These are phyloP conservation scores for Punctoribates punctum DNA, from an alignment of 2,888 invertebrate species.

Conservation along the genomic window DNA sequence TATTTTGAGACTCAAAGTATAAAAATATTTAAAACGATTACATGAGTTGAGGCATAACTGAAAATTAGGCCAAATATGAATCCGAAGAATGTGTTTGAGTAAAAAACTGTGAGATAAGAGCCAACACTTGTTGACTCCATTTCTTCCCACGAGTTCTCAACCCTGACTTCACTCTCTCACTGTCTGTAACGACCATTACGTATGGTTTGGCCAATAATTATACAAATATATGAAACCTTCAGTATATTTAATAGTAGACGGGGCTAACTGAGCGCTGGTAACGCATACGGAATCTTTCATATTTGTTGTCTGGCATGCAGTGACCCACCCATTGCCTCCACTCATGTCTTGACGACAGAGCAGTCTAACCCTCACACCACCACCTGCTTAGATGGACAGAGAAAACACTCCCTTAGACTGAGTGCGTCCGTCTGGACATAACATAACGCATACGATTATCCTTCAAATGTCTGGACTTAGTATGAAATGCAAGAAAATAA, in stretches of 20 bases:
- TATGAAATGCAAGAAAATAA: background rate
- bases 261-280: background rate
- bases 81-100: background rate
- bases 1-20: background rate
- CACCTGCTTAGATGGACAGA: constrained; percentile 31
- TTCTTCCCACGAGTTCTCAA: constrained; percentile 28
- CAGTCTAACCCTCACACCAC: constrained; percentile 29
- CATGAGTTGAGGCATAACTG: background rate
- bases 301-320: constrained; percentile 34
- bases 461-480: constrained; percentile 5
- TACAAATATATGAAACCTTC: constrained; percentile 21
- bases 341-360: background rate
- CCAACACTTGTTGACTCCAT: background rate
- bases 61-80: constrained; percentile 29
- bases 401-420: background rate
- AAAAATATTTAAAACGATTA: background rate
- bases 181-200: constrained; percentile 23
- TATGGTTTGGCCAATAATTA: constrained; percentile 35
- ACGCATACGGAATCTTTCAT: constrained; percentile 21
- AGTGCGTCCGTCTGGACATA: constrained; percentile 3
- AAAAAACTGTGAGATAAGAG: background rate
- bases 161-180: background rate
- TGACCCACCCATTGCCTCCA: constrained; percentile 31
- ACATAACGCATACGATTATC: background rate
- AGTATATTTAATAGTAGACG: background rate